Evolutionary conservation across 2,797 vertebrate species (phyloP), one percentile per base, ranked within the genome.

Genomic region (Acanthurus tractus): DNA sequence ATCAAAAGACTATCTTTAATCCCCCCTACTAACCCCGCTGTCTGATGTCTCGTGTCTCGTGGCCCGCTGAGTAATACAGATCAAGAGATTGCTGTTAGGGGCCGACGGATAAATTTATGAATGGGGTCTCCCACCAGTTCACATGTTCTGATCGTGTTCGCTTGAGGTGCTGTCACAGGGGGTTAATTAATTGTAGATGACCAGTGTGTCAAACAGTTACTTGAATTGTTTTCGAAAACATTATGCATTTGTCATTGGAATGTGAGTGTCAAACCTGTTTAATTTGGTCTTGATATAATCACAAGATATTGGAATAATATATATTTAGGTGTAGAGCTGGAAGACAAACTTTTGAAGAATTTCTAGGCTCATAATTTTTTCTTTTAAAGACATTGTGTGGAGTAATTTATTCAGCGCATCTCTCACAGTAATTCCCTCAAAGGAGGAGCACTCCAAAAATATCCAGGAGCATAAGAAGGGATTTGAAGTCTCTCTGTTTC

Each of bases 1-100:
- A 92, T 93, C 89, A 93, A 92, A 93, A 83, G 88, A 74, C 78
- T 69, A 82, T 74, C 76, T 87, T 81, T 87, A 62, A 78, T 62
- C 75, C 72, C 68, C 36, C 59, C 34, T 36, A 57, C 79, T 75
- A 81, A 81, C 84, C 76, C 80, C 46, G 13, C 76, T 34, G 82
- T 90, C 81, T 91, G 81, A 88, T 91, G 88, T 82, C 74, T 90
- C 66, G 3, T 86, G 89, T 93, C 81, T 87, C 64, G 54, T 77
- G 64, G 79, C 82, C 63, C 45, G 76, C 74, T 64, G 84, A 75
- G 87, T 88, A 89, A 92, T 79, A 74, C 86, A 90, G 90, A 90
- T 93, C 91, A 92, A 92, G 87, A 88, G 85, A 85, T 74, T 67
- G 76, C 73, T 70, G 79, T 88, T 75, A 74, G 65, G 87, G 79